Evolutionary conservation across 2,888 invertebrate genomes (phyloP), one percentile per base, ranked within the genome.

Genomic region (Caenorhabditis sp.): DNA sequence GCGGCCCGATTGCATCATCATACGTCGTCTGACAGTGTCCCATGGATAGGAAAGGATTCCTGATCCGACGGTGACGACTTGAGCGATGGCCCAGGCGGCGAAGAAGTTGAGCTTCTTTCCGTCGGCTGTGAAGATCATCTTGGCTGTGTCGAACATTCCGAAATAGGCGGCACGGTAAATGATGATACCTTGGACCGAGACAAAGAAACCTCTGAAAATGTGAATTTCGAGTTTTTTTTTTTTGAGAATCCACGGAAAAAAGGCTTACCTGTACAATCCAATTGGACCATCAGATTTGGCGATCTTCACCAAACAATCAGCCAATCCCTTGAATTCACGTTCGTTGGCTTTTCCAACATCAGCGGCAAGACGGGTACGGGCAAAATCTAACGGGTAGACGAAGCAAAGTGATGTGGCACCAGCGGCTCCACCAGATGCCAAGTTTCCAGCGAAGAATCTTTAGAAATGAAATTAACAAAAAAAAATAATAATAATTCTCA

Each of bases 1-100:
- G 79, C 93, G 92, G 62, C 94, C 94, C 83, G 95, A 95, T 91
- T 96, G 96, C 96, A 97, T 97, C 96, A 97, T 97, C 96, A 97
- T 95, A 89, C 96, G 93, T 91, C 96, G 92, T 89, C 95, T 92
- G 74, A 90, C 87, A 93, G 96, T 96, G 90, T 97, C 96, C 91
- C 96, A 94, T 88, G 95, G 96, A 91, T 97, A 97, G 50, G 95
- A 95, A 75, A 95, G 92, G 88, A 97, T 93, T 89, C 96, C 96
- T 77, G 95, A 93, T 75, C 93, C 91, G 73, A 95, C 93, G 76
- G 94, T 94, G 74, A 93, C 93, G 88, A 85, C 84, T 69, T 85
- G 85, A 49, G 84, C 85, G 50, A 85, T 95, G 88, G 93, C 93
- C 94, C 95, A 96, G 88, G 95, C 94, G 88, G 95, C 91, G 85